Evolutionary conservation across 1,140 invertebrate genomes (phyloP).

Genomic region (Pogonus chalceus): DNA sequence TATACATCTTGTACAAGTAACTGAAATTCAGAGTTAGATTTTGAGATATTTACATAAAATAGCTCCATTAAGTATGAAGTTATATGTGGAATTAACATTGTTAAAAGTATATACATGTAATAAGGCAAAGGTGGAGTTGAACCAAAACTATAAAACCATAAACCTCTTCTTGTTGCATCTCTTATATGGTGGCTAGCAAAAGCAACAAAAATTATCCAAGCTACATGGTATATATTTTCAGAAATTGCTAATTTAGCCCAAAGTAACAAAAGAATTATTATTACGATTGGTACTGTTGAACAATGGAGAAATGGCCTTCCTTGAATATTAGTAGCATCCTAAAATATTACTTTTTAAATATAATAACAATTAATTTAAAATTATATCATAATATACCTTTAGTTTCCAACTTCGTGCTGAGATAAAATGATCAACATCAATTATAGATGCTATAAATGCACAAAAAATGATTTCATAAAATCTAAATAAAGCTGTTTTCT

Average conservation of each 20-base stretch:
- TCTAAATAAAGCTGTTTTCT: conserved; percentile 26
- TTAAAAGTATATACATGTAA: conserved; percentile 39
- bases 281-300: conserved; percentile 35
- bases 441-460: conserved; percentile 43
- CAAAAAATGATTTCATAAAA: conserved; percentile 38
- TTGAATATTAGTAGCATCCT: conserved; percentile 44
- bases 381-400: conserved; percentile 33
- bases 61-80: conserved; percentile 11
- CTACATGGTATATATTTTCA: conserved; percentile 14
- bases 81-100: conserved; percentile 40
- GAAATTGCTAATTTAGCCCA: conserved; percentile 26
- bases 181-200: conserved; percentile 50
- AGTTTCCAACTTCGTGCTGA: conserved; percentile 41
- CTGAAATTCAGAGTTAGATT: too few species aligned
- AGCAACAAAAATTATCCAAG: conserved; percentile 21
- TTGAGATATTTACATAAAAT: too few species aligned
- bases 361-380: neutral
- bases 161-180: conserved; percentile 46
- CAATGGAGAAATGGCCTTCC: conserved; percentile 47
- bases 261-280: conserved; percentile 23
- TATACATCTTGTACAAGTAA: too few species aligned
- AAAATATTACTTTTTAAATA: conserved; percentile 16
- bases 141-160: conserved; percentile 47
- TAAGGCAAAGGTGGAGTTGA: conserved; percentile 47
- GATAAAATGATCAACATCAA: conserved; percentile 51